Evolutionary conservation across 2,888 invertebrate species (phyloP).

Genomic region (Brachynemurus nebulosus): DNA sequence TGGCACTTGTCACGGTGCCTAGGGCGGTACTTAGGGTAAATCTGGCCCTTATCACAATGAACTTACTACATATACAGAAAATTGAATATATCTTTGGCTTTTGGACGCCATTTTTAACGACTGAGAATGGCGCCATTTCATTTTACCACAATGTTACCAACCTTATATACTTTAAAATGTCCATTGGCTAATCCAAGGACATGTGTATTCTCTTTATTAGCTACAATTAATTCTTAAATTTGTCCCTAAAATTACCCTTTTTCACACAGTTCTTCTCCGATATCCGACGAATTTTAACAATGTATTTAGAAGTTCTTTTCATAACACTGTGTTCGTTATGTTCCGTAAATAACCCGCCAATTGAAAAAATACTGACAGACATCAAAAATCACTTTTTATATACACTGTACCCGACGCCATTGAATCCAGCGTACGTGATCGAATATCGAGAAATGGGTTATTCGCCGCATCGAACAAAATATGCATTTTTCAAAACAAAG

Average conservation of each 20-base stretch:
- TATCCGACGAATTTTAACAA: slow-evolving; percentile 2
- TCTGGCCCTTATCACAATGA: too few relatives aligned
- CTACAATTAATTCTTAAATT: too few relatives aligned
- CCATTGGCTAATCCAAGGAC: too few relatives aligned
- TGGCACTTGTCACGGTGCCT: too few relatives aligned
- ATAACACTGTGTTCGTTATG: not conserved
- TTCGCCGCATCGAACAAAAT: slow-evolving; percentile 7
- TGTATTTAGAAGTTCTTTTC: slow-evolving; percentile 3
- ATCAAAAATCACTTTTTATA: slow-evolving; percentile 4
- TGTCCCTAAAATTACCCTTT: not conserved
- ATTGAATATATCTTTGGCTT: too few relatives aligned
- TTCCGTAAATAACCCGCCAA: not conserved
- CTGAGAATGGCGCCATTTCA: too few relatives aligned
- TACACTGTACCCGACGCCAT: slow-evolving; percentile 2
- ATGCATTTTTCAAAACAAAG: slow-evolving; percentile 5
- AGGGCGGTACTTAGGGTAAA: too few relatives aligned
- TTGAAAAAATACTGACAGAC: not conserved
- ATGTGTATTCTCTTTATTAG: too few relatives aligned
- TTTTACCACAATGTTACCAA: too few relatives aligned
- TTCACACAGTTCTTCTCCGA: slow-evolving; percentile 6
- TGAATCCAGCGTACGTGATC: slow-evolving; percentile 6
- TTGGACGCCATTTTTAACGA: too few relatives aligned
- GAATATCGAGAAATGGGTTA: slow-evolving; percentile 7
- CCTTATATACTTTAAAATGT: too few relatives aligned
- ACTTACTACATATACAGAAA: too few relatives aligned